A percentile compares a stretch with the other conserved stretches of the same genome.
Conservation (phyloP, 2,113 vertebrate species). For the Lates calcarifer region DNA sequence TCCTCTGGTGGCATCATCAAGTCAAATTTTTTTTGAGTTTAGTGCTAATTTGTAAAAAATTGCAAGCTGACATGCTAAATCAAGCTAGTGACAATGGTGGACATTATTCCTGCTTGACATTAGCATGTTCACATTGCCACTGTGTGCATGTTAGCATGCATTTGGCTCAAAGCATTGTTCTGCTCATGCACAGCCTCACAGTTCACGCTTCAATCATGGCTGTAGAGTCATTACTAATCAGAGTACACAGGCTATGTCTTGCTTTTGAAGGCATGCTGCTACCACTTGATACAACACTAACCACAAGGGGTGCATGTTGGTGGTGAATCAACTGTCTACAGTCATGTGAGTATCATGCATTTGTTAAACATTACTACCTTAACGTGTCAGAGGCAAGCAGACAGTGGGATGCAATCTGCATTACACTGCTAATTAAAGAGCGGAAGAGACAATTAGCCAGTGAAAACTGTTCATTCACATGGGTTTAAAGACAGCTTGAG, state of each 20-base stretch:
- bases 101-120: too few relatives aligned
- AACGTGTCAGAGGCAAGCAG: neutral
- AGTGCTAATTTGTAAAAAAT: too few relatives aligned
- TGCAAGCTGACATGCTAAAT: too few relatives aligned
- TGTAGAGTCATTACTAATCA: neutral
- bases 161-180: neutral
- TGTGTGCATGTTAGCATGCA: too few relatives aligned
- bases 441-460: slow-evolving; percentile 21
- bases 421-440: slow-evolving; percentile 38
- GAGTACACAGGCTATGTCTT: neutral
- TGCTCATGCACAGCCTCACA: neutral
- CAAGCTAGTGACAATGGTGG: too few relatives aligned
- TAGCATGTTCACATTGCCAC: too few relatives aligned
- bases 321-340: neutral
- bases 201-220: too few relatives aligned
- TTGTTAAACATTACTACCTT: slow-evolving; percentile 9
- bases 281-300: neutral
- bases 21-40: neutral
- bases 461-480: slow-evolving; percentile 20
- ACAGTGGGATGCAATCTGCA: neutral
- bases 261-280: slow-evolving; percentile 3
- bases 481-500: slow-evolving; percentile 18
- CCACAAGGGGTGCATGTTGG: neutral
- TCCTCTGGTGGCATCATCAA: too few relatives aligned
- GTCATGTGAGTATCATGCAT: slow-evolving; percentile 22